Evolutionary conservation across 2,113 vertebrate species (phyloP).

Genomic region (Dasyprocta punctata): DNA sequence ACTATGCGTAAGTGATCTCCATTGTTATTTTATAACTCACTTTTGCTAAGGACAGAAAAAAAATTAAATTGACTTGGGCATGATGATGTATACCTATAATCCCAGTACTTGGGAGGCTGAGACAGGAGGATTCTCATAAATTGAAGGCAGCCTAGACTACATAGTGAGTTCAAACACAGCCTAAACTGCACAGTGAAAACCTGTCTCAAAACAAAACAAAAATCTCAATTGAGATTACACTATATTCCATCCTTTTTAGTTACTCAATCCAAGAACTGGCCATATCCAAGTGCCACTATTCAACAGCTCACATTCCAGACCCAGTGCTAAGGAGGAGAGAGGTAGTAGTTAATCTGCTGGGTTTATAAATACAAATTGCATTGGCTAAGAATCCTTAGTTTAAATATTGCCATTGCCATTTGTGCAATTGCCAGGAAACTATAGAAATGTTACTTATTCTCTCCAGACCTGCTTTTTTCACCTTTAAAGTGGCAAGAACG

Average conservation of each 20-base stretch:
- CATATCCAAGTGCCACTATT: not conserved
- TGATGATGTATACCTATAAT: not conserved
- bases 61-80: not conserved
- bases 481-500: slow-evolving; percentile 24
- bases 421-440: not conserved
- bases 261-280: slow-evolving; percentile 1
- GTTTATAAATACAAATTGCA: not conserved
- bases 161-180: not conserved
- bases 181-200: not conserved
- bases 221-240: not conserved
- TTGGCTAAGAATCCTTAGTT: not conserved
- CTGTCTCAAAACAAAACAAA: not conserved
- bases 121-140: not conserved
- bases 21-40: not conserved
- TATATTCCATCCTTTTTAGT: slow-evolving; percentile 14
- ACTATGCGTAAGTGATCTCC: not conserved
- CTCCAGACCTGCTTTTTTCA: slow-evolving; percentile 1
- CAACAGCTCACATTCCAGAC: slow-evolving; percentile 22
- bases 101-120: not conserved
- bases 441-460: not conserved
- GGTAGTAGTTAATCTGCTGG: not conserved
- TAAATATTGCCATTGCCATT: slow-evolving; percentile 36
- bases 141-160: not conserved
- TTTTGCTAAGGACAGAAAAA: not conserved
- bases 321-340: slow-evolving; percentile 26